Evolutionary conservation across 2,113 vertebrate species (phyloP).

Genomic region (Cisticola juncidis): DNA sequence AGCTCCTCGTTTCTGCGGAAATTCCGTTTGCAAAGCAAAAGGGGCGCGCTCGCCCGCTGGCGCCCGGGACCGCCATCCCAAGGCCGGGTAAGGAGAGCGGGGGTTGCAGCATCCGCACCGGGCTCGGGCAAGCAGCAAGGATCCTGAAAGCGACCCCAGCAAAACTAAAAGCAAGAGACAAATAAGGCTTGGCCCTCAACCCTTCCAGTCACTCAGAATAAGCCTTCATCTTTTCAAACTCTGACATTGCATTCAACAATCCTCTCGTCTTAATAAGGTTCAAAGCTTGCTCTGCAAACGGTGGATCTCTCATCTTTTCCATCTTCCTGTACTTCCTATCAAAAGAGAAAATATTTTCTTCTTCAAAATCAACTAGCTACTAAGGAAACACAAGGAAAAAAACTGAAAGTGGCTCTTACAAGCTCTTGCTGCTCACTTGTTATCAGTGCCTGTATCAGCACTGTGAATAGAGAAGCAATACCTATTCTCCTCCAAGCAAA

Average conservation of each 20-base stretch:
- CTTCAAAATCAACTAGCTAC: conserved; percentile 45
- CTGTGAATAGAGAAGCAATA: background rate
- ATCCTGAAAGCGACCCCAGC: background rate
- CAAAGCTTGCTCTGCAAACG: conserved; percentile 39
- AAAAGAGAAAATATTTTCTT: conserved; percentile 51
- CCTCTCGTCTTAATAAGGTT: conserved; percentile 24
- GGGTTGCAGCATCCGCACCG: background rate
- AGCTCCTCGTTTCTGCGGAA: background rate
- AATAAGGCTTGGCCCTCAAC: background rate
- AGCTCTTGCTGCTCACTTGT: background rate
- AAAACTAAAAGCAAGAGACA: background rate
- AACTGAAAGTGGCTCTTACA: background rate
- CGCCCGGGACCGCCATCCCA: background rate
- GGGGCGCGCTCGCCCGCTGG: background rate
- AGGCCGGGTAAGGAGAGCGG: background rate
- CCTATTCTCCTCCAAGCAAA: background rate
- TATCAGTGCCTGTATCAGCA: background rate
- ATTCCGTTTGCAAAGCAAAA: background rate
- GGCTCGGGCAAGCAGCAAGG: background rate
- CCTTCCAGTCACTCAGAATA: background rate
- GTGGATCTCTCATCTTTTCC: conserved; percentile 47
- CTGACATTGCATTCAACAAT: conserved; percentile 31
- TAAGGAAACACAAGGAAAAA: background rate
- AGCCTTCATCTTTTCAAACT: conserved; percentile 4
- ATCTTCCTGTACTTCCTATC: conserved; percentile 55